phyloP scores from a whole-genome alignment of 2,113 vertebrate species.

The Ivindomyrus marchei region DNA sequence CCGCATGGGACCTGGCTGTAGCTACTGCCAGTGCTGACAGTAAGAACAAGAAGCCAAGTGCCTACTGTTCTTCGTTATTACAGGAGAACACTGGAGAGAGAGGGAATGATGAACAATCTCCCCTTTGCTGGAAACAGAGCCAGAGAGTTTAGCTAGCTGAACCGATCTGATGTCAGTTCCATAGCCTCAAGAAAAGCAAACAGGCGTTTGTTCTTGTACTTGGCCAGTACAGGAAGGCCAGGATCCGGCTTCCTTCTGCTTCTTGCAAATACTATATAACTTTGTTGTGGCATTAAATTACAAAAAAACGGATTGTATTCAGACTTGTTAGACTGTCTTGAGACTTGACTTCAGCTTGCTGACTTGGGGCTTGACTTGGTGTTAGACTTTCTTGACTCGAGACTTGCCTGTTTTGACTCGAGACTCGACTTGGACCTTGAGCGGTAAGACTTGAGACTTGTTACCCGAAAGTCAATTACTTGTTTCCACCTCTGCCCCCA shows the following conservation, averaged over 20 bases:
- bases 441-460: neutral
- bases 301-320: neutral
- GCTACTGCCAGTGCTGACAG: neutral
- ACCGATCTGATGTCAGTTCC: neutral
- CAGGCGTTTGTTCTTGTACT: neutral
- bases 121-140: neutral
- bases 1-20: neutral
- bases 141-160: neutral
- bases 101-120: neutral
- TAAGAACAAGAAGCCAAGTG: neutral
- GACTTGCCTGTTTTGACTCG: neutral
- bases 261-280: neutral
- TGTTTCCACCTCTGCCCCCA: neutral
- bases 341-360: neutral
- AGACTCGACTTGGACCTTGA: neutral
- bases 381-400: neutral
- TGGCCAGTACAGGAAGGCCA: neutral
- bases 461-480: neutral
- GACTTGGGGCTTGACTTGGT: no score
- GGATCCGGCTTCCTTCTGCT: neutral
- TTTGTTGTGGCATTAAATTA: neutral
- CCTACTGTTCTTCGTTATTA: neutral
- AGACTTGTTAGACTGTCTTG: neutral
- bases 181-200: neutral
- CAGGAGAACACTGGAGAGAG: neutral